phyloP scores from a whole-genome alignment of 2,888 invertebrate genomes.

The Cataglyphis rosenhaueri region DNA sequence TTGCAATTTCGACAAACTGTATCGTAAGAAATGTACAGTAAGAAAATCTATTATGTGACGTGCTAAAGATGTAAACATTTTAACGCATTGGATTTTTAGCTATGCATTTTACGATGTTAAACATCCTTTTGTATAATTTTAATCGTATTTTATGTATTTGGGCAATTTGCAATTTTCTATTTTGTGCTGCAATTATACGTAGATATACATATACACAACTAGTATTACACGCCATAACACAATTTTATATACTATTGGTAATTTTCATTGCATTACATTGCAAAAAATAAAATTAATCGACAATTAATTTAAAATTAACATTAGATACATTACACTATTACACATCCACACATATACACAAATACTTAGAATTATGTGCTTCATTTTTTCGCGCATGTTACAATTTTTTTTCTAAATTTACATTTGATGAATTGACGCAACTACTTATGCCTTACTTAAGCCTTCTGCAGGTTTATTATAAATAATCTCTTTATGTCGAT shows the following conservation, averaged over 20 bases:
- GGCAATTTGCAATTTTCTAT: slow-evolving; percentile 12
- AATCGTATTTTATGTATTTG: background rate
- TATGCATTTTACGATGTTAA: slow-evolving; percentile 11
- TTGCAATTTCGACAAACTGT: slow-evolving; percentile 19
- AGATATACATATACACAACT: background rate
- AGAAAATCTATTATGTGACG: slow-evolving; percentile 38
- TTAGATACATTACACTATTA: background rate
- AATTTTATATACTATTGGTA: background rate
- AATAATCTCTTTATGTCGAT: background rate
- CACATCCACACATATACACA: background rate
- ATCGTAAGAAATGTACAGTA: background rate
- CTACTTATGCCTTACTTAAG: background rate
- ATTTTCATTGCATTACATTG: background rate
- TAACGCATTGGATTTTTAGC: slow-evolving; percentile 9
- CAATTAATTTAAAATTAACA: background rate
- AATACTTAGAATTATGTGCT: background rate
- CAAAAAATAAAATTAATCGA: background rate
- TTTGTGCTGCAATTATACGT: background rate
- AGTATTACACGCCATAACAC: background rate
- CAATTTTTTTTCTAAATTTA: background rate
- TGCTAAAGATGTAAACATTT: slow-evolving; percentile 49
- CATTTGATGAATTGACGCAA: background rate
- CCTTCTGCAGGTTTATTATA: background rate
- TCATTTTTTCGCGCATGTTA: background rate
- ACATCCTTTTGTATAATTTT: background rate